These are phyloP conservation scores for Carettochelys insculpta DNA, from an alignment of 2,113 vertebrate species.

Conservation along the genomic window DNA sequence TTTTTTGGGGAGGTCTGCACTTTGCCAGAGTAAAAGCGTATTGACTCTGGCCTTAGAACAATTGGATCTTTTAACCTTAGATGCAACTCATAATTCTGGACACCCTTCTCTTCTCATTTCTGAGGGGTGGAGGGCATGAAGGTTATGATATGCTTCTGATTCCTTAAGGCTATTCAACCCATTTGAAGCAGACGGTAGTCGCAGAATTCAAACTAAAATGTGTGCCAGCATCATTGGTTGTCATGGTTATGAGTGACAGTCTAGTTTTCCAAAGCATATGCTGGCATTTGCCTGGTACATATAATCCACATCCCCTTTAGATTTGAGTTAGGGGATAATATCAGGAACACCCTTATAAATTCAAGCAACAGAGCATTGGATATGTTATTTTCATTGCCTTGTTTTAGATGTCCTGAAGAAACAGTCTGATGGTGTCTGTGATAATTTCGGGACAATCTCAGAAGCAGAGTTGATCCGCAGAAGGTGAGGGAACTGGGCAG, in stretches of 20 bases:
- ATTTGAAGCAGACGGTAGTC: background rate
- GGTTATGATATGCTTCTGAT: too few species aligned
- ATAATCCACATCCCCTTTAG: background rate
- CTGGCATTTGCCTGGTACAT: background rate
- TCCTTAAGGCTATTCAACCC: too few species aligned
- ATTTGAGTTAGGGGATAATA: rapidly evolving
- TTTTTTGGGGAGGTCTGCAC: constrained; percentile 23
- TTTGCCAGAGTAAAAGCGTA: background rate
- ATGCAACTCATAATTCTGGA: background rate
- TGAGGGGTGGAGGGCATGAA: background rate
- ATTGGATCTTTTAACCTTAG: background rate
- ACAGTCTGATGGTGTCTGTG: constrained; percentile 7
- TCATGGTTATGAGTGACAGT: background rate
- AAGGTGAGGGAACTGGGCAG: constrained; percentile 16
- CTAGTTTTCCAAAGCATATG: background rate
- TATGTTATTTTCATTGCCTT: background rate
- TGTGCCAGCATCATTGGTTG: background rate
- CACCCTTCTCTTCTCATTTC: rapidly evolving
- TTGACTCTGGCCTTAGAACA: background rate
- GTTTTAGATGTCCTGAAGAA: constrained; percentile 34
- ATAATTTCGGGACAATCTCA: constrained; percentile 31
- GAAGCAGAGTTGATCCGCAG: constrained; percentile 23
- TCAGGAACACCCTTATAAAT: background rate
- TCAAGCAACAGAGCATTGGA: background rate
- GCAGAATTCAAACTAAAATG: background rate